Percentiles rank a stretch among this genome's conserved stretches.
Evolutionary conservation across 1,140 invertebrate species (phyloP).

Genomic region (Zophobas morio): DNA sequence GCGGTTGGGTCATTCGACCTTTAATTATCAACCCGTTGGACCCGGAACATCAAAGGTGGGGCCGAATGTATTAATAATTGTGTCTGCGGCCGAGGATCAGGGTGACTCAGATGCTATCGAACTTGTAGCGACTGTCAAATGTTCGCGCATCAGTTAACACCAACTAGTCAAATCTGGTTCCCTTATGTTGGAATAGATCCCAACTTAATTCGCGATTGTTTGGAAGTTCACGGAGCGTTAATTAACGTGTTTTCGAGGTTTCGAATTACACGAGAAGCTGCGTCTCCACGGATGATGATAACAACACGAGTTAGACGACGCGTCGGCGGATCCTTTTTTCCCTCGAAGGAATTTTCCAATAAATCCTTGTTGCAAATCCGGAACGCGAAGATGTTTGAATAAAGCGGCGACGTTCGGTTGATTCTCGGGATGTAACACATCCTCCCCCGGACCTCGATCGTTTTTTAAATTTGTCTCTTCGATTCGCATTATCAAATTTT

Average conservation of each 20-base stretch:
- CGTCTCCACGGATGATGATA: neutral
- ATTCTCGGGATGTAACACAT: too few species aligned
- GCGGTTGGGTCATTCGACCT: neutral
- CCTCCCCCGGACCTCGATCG: too few species aligned
- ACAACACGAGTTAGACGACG: neutral
- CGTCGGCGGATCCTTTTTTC: neutral
- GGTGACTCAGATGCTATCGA: conserved; percentile 21
- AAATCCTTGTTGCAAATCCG: neutral
- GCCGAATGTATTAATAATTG: conserved; percentile 14
- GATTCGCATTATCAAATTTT: too few species aligned
- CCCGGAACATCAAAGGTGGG: conserved; percentile 22
- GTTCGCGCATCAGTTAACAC: conserved; percentile 32
- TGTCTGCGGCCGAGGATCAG: conserved; percentile 1
- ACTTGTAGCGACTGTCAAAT: conserved; percentile 31
- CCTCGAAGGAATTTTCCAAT: neutral
- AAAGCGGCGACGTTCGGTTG: too few species aligned
- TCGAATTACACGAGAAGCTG: conserved; percentile 15
- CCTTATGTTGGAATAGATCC: conserved; percentile 24
- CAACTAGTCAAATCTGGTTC: conserved; percentile 28
- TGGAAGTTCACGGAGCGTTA: conserved; percentile 31
- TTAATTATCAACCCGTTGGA: neutral
- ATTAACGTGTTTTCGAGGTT: conserved; percentile 27
- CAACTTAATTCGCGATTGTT: conserved; percentile 28
- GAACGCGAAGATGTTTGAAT: too few species aligned
- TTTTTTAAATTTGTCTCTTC: too few species aligned